phyloP scores from a whole-genome alignment of 2,888 invertebrate genomes.

The Coremacera marginata region DNA sequence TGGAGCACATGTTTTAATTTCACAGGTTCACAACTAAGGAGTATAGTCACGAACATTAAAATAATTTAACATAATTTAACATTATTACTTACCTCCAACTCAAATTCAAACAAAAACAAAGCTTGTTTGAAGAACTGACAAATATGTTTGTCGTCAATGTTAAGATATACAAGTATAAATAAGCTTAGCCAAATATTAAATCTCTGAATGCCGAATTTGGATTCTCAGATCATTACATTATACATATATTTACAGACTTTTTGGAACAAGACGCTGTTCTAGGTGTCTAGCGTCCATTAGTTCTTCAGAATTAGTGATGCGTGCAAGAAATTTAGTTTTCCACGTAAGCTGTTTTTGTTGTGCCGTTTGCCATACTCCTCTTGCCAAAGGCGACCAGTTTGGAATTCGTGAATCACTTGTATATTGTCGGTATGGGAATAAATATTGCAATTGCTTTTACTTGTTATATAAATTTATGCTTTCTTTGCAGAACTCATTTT shows the following conservation, averaged over 20 bases:
- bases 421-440: conserved; percentile 78
- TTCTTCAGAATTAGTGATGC: conserved; percentile 94
- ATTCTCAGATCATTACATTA: neutral
- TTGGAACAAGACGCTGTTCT: conserved; percentile 89
- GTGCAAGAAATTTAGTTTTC: conserved; percentile 91
- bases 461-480: neutral
- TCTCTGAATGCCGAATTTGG: no score
- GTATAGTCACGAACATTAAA: no score
- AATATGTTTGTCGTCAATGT: no score
- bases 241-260: conserved; percentile 78
- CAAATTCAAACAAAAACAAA: no score
- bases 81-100: no score
- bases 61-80: no score
- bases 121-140: no score
- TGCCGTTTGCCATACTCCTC: conserved; percentile 85
- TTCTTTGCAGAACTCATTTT: conserved; percentile 65
- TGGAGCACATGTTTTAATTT: no score
- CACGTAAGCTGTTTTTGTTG: conserved; percentile 97
- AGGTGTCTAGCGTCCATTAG: conserved; percentile 91
- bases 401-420: conserved; percentile 91
- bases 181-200: no score
- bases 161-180: no score
- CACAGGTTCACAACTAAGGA: no score
- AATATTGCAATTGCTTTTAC: neutral
- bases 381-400: conserved; percentile 95